Evolutionary conservation across 1,140 invertebrate genomes (phyloP), one percentile per base, ranked within the genome.

Genomic region (Camponotus pennsylvanicus): DNA sequence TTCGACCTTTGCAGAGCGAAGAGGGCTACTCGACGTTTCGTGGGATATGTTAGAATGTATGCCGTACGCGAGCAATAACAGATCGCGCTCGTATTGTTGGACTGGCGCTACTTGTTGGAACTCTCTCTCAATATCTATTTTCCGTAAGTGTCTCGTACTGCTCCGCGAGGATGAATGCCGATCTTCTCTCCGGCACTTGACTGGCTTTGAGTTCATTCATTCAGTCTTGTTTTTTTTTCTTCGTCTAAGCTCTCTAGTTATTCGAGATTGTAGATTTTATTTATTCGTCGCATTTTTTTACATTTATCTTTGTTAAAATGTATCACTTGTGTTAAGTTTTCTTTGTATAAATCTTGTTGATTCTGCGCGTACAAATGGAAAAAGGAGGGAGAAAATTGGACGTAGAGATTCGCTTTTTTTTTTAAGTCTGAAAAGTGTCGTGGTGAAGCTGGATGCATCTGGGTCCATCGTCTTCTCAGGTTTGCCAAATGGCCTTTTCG

Each of bases 41-140:
- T 32, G 69, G 45, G 8, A 6, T 61, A 73, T 21, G 21, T 15
- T 78, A 61, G 34, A n/a, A 59, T 49, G 67, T 5, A 42, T 21
- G 8, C 34, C 21, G 64, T 70, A 42, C n/a, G 63, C 67, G 52
- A 42, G 15, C 37, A 55, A 32, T 34, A 32, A n/a, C n/a, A 66
- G 7, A 11, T 59, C 21, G 18, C 42, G 32, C 55, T 61, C 80
- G 80, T 64, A 87, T 76, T 85, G 86, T 90, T 91, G 87, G 89
- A 91, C 71, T 83, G 89, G 89, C 89, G 89, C 89, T 91, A 91
- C 89, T 91, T 91, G 89, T 88, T 82, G 89, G 59, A 73, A 86
- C 52, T 88, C 37, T 82, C 32, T 86, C 6, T 70, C 37, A 67
- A 27, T 90, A 40, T 88, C 52, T 63, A 18, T 70, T 70, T 61